Evolutionary conservation across 2,113 vertebrate genomes (phyloP).

Genomic region (Aleadryas rufinucha): DNA sequence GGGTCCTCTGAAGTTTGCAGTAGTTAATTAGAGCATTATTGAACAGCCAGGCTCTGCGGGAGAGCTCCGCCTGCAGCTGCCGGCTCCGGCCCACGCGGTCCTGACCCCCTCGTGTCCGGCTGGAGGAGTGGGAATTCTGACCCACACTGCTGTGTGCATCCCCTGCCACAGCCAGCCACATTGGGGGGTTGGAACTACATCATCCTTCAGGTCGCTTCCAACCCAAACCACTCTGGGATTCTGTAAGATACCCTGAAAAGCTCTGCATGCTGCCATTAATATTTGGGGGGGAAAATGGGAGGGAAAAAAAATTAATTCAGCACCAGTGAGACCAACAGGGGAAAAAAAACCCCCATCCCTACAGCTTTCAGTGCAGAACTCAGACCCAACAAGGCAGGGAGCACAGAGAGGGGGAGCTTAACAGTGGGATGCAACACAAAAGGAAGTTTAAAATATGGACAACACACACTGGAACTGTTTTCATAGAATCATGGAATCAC

Average conservation of each 20-base stretch:
- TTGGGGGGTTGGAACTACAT: fast-evolving
- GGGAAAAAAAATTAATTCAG: neutral
- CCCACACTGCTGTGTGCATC: neutral
- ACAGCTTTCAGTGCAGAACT: neutral
- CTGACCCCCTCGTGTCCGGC: neutral
- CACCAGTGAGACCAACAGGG: neutral
- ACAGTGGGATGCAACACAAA: fast-evolving
- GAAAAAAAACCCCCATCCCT: neutral
- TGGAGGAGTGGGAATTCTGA: neutral
- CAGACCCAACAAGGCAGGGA: neutral
- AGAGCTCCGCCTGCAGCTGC: neutral
- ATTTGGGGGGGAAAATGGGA: fast-evolving
- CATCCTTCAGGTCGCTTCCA: neutral
- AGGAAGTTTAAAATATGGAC: neutral
- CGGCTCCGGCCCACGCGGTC: neutral
- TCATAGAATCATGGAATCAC: neutral
- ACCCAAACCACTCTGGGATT: neutral
- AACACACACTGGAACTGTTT: fast-evolving
- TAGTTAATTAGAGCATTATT: conserved; percentile 77
- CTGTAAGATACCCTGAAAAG: fast-evolving
- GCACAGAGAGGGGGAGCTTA: neutral
- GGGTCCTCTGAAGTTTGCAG: conserved; percentile 75
- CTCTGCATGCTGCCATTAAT: neutral
- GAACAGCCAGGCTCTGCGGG: conserved; percentile 49
- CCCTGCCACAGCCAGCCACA: neutral